phyloP scores from a whole-genome alignment of 2,797 vertebrate species.

The Heterohyrax brucei region DNA sequence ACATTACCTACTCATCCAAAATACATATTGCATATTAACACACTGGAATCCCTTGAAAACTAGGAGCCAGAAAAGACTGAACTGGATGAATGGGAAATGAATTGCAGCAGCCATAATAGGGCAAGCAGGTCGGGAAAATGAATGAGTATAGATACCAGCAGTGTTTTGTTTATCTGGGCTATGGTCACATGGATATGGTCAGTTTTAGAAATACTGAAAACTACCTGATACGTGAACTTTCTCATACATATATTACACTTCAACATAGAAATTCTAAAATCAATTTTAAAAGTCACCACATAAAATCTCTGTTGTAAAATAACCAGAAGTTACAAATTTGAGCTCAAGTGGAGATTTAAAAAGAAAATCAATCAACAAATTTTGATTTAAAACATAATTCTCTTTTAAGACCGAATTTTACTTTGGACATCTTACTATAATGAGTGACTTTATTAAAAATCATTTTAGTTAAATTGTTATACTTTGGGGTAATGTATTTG shows the following conservation, averaged over 20 bases:
- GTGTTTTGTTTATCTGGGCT: neutral
- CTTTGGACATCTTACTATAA: slow-evolving; percentile 41
- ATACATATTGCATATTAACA: neutral
- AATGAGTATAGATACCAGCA: neutral
- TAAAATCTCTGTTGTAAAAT: neutral
- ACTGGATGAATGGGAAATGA: neutral
- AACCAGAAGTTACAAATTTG: slow-evolving; percentile 14
- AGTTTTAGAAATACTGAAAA: neutral
- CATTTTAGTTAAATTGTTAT: slow-evolving; percentile 21
- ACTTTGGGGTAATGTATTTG: too few species aligned
- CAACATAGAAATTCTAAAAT: slow-evolving; percentile 12
- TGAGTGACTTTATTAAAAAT: slow-evolving; percentile 57
- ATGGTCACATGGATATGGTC: neutral
- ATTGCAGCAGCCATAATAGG: neutral
- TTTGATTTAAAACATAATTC: slow-evolving; percentile 47
- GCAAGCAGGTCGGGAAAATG: too few species aligned
- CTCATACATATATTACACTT: neutral
- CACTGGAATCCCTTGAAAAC: neutral
- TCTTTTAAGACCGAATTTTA: slow-evolving; percentile 17
- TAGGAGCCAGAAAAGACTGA: neutral
- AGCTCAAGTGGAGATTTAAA: slow-evolving; percentile 39
- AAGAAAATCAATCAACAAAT: slow-evolving; percentile 36
- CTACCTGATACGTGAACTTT: neutral
- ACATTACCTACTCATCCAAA: neutral
- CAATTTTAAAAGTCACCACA: neutral